Percentiles rank a stretch among this genome's conserved stretches.
Conservation (phyloP, 2,797 vertebrate genomes). For the Anabacerthia variegaticeps region DNA sequence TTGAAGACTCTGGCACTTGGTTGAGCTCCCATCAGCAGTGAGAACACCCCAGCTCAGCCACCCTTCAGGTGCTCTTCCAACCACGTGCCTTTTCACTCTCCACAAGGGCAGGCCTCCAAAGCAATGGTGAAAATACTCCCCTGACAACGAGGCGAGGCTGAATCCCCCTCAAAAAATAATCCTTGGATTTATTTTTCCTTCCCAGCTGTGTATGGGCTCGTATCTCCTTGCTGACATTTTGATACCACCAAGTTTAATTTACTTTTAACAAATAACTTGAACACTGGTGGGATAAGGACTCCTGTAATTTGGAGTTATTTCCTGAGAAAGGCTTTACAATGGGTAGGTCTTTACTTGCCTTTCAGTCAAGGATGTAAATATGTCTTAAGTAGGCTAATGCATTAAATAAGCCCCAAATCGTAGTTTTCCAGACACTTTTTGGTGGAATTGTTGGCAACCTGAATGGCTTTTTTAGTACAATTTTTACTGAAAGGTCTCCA, state of each 20-base stretch:
- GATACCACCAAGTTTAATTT: neutral
- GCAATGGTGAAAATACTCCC: neutral
- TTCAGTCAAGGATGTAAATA: neutral
- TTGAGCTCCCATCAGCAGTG: neutral
- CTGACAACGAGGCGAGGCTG: slow-evolving; percentile 30
- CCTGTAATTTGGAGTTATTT: neutral
- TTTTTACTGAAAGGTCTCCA: neutral
- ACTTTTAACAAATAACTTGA: slow-evolving; percentile 1
- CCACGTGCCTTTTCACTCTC: neutral
- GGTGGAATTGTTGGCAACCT: neutral
- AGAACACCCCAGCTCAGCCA: neutral
- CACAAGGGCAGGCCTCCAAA: neutral
- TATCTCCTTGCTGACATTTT: neutral
- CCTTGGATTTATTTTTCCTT: neutral
- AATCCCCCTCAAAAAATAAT: neutral
- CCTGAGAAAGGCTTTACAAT: neutral
- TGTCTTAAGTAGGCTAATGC: neutral
- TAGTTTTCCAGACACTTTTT: neutral
- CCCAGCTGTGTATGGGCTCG: neutral
- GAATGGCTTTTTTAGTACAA: neutral
- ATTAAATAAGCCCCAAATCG: neutral
- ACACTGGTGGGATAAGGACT: neutral
- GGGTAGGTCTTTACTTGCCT: neutral
- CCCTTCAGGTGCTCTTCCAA: neutral
- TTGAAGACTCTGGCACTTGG: neutral